Conservation (phyloP, 2,797 vertebrate species). For the Darevskia mixta region DNA sequence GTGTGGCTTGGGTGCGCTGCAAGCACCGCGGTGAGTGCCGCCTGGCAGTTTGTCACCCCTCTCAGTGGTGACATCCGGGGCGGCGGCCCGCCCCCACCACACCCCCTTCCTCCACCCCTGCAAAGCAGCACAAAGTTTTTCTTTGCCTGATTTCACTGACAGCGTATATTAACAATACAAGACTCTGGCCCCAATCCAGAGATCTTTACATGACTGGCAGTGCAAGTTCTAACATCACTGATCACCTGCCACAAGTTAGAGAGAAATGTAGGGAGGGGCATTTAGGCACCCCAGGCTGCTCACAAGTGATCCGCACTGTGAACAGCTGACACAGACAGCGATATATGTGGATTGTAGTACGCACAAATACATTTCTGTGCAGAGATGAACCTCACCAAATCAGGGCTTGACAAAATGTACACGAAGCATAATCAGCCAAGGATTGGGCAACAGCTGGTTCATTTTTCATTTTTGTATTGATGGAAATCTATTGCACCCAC, state of each 20-base stretch:
- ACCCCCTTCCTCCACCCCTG: no score
- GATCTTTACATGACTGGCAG: background rate
- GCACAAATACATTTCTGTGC: background rate
- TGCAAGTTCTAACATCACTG: background rate
- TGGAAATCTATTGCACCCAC: background rate
- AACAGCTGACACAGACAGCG: background rate
- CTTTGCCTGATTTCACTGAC: background rate
- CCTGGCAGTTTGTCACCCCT: no score
- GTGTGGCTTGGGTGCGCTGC: no score
- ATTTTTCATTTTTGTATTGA: background rate
- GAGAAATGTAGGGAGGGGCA: background rate
- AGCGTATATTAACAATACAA: background rate
- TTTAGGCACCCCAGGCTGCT: background rate
- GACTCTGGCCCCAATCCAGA: background rate
- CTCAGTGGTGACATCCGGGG: no score
- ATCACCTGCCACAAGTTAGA: background rate
- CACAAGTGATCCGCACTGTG: background rate
- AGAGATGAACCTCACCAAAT: background rate
- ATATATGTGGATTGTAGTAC: background rate
- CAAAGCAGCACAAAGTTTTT: background rate
- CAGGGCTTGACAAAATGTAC: background rate
- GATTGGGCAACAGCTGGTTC: background rate
- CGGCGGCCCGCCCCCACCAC: no score
- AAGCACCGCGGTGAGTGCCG: fast-evolving
- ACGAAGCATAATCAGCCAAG: background rate